Conservation (phyloP, 2,888 invertebrate species). For the Caenorhabditis virilis region DNA sequence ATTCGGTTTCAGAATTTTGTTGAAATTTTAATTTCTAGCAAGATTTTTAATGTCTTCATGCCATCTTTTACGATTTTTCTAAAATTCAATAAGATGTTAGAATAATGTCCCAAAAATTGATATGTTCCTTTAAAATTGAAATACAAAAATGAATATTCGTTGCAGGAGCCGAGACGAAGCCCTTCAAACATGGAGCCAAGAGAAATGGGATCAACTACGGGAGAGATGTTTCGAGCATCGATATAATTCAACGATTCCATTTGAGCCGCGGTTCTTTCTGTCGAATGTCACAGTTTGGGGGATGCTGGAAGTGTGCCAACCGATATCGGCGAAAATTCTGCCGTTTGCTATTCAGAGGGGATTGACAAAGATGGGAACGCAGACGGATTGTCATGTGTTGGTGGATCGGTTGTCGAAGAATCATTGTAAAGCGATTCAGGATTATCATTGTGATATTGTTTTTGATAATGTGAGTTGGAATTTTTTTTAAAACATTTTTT, state of each 20-base stretch:
- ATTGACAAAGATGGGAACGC: constrained; percentile 6
- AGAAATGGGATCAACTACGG: not conserved
- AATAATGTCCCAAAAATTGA: no score
- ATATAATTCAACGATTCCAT: not conserved
- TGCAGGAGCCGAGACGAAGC: not conserved
- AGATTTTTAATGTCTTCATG: no score
- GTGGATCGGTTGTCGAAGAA: not conserved
- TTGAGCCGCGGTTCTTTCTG: constrained; percentile 4
- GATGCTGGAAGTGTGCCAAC: not conserved
- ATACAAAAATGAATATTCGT: no score
- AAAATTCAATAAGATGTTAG: no score
- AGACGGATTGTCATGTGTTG: not conserved
- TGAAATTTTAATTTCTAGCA: constrained; percentile 1
- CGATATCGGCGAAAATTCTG: not conserved
- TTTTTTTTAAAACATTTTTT: no score
- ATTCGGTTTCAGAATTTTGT: not conserved
- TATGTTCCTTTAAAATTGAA: no score
- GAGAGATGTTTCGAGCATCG: not conserved
- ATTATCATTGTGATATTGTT: constrained; percentile 10
- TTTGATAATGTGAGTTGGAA: constrained; percentile 3
- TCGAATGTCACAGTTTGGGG: not conserved
- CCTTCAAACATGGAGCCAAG: not conserved
- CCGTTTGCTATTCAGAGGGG: constrained; percentile 6
- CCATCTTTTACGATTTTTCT: no score
- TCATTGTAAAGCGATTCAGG: constrained; percentile 1